Conservation (phyloP, 30 jellyfish, hydroid and myxozoan genomes). For the Aurelia sp. region DNA sequence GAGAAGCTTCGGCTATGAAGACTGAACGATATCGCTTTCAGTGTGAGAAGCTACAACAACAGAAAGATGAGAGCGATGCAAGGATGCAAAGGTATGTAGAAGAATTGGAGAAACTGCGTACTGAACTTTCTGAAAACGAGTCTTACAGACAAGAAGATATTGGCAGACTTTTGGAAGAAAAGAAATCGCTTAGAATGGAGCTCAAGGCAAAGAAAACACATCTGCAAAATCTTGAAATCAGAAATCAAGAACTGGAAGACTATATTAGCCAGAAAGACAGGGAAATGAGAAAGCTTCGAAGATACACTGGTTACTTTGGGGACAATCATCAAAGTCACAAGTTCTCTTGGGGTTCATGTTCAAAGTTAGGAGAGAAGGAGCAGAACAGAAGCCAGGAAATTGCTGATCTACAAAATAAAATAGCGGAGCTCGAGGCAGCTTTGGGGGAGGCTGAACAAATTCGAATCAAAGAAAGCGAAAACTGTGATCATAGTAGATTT, state of each 20-base stretch:
- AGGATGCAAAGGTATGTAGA: neutral
- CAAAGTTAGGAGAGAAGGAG: neutral
- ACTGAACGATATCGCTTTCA: neutral
- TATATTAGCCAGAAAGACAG: neutral
- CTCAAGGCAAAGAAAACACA: conserved; percentile 3
- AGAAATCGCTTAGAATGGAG: neutral
- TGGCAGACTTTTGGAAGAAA: neutral
- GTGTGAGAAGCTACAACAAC: neutral
- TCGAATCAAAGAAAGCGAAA: too few relatives aligned
- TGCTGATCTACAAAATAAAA: neutral
- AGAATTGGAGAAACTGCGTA: neutral
- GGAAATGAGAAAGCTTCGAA: neutral
- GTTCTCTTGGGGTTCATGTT: neutral
- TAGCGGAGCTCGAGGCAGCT: neutral
- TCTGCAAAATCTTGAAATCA: neutral
- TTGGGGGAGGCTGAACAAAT: neutral
- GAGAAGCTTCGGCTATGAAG: too few relatives aligned
- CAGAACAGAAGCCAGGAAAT: neutral
- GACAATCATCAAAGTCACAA: neutral
- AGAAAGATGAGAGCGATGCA: neutral
- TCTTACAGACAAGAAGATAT: neutral
- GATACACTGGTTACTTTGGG: neutral
- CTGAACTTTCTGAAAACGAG: neutral
- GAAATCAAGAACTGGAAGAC: neutral
- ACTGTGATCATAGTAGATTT: too few relatives aligned